Base-by-base conservation (phyloP, 2,888 invertebrate genomes). In the Saturnia pavonia region DNA sequence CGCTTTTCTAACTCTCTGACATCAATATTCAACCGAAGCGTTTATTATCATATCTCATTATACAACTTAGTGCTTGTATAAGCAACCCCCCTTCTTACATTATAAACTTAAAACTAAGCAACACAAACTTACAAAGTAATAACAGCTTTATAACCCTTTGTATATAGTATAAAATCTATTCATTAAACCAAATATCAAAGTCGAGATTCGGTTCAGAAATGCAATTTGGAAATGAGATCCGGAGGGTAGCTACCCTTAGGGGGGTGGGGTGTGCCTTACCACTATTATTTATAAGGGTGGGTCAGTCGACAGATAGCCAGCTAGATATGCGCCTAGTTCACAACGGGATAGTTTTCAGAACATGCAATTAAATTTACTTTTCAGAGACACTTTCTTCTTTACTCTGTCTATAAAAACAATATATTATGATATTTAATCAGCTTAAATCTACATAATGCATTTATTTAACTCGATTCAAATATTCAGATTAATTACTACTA, bases 31-130 rank as follows among this genome's bases (percentile, higher is more conserved):
- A 89, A 89, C 85, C 84, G 86, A 85, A 88, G 88, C 92, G 89
- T 93, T 93, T 94, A 93, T 94, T 94, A 94, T 93, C 94, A 93
- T 94, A 94, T 94, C 93, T 94, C 94, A 94, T 94, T 94, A 94
- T 94, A 91, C 92, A 88, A 94, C 93, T 94, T 94, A 94, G 93
- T 91, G 91, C 91, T 91, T 87, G 88, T 87, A 88, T 86, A 89
- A 88, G 78, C 83, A 82, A 80, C 81, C 79, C 85, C 57, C 91
- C 91, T 85, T 91, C 91, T 86, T 92, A 88, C 87, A 87, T 87
- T 88, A 88, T 91, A 88, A 89, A 91, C 91, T 88, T 85, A 84
- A 84, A 81, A 85, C 85, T 83, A 84, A 85, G 88, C 83, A 89
- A 90, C 83, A 80, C 87, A 78, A 80, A 78, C 77, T 78, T 78